These are phyloP conservation scores for Drosophila prosaltans DNA, from an alignment of 1,140 invertebrate genomes.

Conservation along the genomic window DNA sequence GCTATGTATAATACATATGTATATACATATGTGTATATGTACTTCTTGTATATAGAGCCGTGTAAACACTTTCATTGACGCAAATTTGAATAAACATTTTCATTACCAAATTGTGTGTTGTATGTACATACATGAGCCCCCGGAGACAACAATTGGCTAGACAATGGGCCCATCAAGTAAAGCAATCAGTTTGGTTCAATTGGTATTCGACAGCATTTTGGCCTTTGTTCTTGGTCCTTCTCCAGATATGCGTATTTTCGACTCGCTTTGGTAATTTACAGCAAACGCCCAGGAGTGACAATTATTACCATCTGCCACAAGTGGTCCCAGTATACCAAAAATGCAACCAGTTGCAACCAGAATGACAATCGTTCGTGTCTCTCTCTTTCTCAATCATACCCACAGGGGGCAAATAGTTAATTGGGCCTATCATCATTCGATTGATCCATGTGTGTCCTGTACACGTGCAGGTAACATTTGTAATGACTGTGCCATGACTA, in stretches of 20 bases:
- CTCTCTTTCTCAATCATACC: neutral
- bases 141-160: slow-evolving; percentile 37
- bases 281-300: slow-evolving; percentile 33
- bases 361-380: neutral
- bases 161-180: slow-evolving; percentile 33
- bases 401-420: neutral
- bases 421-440: slow-evolving; percentile 14
- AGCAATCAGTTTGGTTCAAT: slow-evolving; percentile 68
- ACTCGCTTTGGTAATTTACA: slow-evolving; percentile 49
- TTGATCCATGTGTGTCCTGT: neutral
- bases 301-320: slow-evolving; percentile 23
- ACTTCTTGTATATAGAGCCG: slow-evolving; percentile 67
- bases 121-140: slow-evolving; percentile 55
- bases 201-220: slow-evolving; percentile 46
- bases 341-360: slow-evolving; percentile 10
- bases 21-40: slow-evolving; percentile 58
- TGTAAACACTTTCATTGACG: slow-evolving; percentile 74
- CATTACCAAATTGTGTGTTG: slow-evolving; percentile 62
- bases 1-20: slow-evolving; percentile 3
- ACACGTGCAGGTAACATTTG: neutral
- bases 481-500: neutral
- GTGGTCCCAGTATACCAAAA: neutral
- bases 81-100: slow-evolving; percentile 79
- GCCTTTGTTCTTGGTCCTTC: slow-evolving; percentile 3
- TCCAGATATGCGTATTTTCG: slow-evolving; percentile 13